Percentiles rank a stretch among this genome's conserved stretches.
phyloP scores from a whole-genome alignment of 2,888 invertebrate species.

The Sinodicranocentrus sp. region DNA sequence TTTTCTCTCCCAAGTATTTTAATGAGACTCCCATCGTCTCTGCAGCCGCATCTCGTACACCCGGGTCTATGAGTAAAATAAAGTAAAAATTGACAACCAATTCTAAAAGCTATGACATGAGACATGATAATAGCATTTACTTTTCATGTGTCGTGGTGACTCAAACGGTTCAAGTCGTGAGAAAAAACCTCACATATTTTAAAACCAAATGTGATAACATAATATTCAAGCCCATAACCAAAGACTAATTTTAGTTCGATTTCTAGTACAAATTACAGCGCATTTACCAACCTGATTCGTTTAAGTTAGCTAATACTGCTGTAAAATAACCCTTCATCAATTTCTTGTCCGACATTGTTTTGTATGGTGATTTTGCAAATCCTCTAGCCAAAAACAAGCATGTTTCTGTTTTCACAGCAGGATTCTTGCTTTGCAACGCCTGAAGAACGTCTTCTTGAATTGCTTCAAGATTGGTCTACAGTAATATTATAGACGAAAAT shows the following conservation, averaged over 20 bases:
- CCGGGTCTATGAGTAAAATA: slow-evolving; percentile 83
- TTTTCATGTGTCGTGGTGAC: no score
- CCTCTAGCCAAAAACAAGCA: slow-evolving; percentile 90
- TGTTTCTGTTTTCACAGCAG: slow-evolving; percentile 92
- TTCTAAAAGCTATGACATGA: not conserved
- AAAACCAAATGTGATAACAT: no score
- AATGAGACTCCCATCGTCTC: slow-evolving; percentile 96
- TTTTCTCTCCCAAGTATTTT: slow-evolving; percentile 96
- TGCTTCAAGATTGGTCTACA: slow-evolving; percentile 88
- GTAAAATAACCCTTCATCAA: slow-evolving; percentile 89
- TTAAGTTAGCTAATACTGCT: slow-evolving; percentile 87
- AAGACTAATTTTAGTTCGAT: no score
- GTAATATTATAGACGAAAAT: no score
- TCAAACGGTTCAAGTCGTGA: no score
- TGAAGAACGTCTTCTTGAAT: slow-evolving; percentile 92
- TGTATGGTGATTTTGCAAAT: slow-evolving; percentile 86
- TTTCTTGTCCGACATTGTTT: slow-evolving; percentile 90
- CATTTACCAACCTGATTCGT: slow-evolving; percentile 89
- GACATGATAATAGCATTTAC: no score
- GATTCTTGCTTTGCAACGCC: slow-evolving; percentile 94
- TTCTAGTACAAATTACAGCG: no score
- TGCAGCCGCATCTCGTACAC: slow-evolving; percentile 94
- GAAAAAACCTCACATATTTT: no score
- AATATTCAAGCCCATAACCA: no score
- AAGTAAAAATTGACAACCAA: slow-evolving; percentile 30